Conservation (phyloP, 2,797 vertebrate genomes). For the Manis crassicaudata region DNA sequence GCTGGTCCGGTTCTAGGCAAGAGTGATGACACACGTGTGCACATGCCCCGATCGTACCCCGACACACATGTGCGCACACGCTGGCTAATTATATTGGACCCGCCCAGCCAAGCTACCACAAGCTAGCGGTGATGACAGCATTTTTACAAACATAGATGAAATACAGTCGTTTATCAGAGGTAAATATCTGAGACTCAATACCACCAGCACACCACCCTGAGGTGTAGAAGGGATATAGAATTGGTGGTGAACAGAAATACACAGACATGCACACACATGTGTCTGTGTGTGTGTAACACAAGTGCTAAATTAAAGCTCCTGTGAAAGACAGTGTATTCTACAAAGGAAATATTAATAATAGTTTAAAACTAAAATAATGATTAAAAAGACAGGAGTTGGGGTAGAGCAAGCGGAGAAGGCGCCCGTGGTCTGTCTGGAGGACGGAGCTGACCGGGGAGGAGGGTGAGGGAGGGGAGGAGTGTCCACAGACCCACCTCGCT, state of each 20-base stretch:
- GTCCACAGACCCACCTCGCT: neutral
- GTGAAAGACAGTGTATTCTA: neutral
- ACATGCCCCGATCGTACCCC: too few species aligned
- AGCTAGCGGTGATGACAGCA: neutral
- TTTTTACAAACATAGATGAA: neutral
- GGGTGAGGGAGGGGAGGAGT: neutral
- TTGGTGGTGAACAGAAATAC: neutral
- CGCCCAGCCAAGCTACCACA: rapidly evolving
- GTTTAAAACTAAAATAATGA: neutral
- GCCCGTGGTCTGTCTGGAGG: too few species aligned
- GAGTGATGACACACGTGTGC: neutral
- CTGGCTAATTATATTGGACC: too few species aligned
- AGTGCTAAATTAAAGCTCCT: neutral
- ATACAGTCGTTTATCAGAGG: neutral
- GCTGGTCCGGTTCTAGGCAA: neutral
- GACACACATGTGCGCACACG: neutral
- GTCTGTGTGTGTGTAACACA: rapidly evolving
- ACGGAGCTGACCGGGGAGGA: too few species aligned
- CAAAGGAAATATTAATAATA: neutral
- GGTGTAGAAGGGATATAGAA: neutral
- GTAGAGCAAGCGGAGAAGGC: neutral
- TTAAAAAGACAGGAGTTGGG: rapidly evolving
- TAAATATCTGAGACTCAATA: neutral
- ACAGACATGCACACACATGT: rapidly evolving
- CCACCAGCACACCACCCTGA: neutral